These are phyloP conservation scores for Sandelia bainsii DNA, from an alignment of 2,797 vertebrate genomes.

Conservation along the genomic window DNA sequence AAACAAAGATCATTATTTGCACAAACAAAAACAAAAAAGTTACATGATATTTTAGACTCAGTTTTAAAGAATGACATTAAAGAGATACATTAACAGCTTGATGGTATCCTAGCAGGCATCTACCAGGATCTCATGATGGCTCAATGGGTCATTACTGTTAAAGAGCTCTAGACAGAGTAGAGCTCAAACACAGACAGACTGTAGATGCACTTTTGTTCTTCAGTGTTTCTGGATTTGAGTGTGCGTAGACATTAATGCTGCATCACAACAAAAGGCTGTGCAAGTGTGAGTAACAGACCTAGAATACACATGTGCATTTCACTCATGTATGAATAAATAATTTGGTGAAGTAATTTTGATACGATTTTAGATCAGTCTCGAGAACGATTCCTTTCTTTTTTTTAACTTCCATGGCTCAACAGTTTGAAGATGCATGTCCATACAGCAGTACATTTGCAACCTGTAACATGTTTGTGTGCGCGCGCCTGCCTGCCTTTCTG, in stretches of 20 bases:
- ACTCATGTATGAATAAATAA: slow-evolving; percentile 52
- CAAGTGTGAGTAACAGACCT: slow-evolving; percentile 37
- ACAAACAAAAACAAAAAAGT: neutral
- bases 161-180: slow-evolving; percentile 40
- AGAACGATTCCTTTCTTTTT: slow-evolving; percentile 11
- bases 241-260: slow-evolving; percentile 37
- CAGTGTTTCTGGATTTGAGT: slow-evolving; percentile 34
- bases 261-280: slow-evolving; percentile 48
- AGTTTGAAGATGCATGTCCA: slow-evolving; percentile 7
- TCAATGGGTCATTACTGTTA: slow-evolving; percentile 41
- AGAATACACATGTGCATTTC: slow-evolving; percentile 31
- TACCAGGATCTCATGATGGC: slow-evolving; percentile 51
- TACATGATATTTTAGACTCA: slow-evolving; percentile 8
- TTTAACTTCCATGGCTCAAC: slow-evolving; percentile 5
- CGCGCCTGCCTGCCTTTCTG: slow-evolving; percentile 1
- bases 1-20: slow-evolving; percentile 9
- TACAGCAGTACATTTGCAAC: slow-evolving; percentile 4
- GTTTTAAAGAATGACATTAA: slow-evolving; percentile 33
- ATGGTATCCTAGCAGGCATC: slow-evolving; percentile 64
- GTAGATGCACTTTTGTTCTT: slow-evolving; percentile 68
- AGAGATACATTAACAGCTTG: slow-evolving; percentile 48
- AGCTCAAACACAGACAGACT: slow-evolving; percentile 54
- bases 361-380: slow-evolving; percentile 32
- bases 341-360: slow-evolving; percentile 41
- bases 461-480: slow-evolving; percentile 19